Evolutionary conservation across 2,888 invertebrate genomes (phyloP).

Genomic region (Autographa pulchrina): DNA sequence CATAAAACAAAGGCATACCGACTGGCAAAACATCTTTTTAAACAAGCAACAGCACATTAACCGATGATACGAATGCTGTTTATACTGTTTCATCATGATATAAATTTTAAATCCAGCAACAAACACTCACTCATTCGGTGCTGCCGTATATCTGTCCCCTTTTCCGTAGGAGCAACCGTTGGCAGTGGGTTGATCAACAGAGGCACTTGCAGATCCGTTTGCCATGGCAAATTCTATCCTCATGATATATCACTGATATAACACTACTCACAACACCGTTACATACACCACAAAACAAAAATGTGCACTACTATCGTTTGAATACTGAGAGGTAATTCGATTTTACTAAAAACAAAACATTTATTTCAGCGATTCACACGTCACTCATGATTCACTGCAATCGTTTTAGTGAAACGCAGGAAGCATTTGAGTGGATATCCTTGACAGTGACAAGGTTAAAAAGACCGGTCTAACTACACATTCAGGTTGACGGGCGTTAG

Average conservation of each 20-base stretch:
- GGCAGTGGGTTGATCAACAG: constrained; percentile 58
- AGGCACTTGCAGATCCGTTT: constrained; percentile 69
- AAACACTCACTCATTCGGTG: constrained; percentile 85
- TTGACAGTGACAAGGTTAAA: constrained; percentile 83
- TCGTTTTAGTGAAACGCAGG: constrained; percentile 72
- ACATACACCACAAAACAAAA: not conserved
- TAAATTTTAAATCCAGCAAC: constrained; percentile 38
- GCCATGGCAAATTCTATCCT: constrained; percentile 72
- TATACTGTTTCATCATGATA: not conserved
- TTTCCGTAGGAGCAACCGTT: constrained; percentile 83
- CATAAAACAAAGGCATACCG: constrained; percentile 28
- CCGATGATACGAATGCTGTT: not conserved
- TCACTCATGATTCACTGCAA: constrained; percentile 49
- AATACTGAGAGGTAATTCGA: constrained; percentile 12
- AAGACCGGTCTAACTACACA: constrained; percentile 64
- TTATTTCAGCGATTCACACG: constrained; percentile 36
- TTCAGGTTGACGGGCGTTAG: constrained; percentile 23
- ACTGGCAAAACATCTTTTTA: constrained; percentile 32
- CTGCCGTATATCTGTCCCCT: constrained; percentile 85
- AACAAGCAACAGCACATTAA: constrained; percentile 19
- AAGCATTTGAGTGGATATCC: constrained; percentile 80
- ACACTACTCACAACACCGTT: constrained; percentile 25
- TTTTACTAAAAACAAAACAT: constrained; percentile 32
- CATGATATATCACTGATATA: constrained; percentile 72
- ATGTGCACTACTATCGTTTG: not conserved